These are phyloP conservation scores for Grantiella picta DNA, from an alignment of 2,113 vertebrate genomes.

Conservation along the genomic window DNA sequence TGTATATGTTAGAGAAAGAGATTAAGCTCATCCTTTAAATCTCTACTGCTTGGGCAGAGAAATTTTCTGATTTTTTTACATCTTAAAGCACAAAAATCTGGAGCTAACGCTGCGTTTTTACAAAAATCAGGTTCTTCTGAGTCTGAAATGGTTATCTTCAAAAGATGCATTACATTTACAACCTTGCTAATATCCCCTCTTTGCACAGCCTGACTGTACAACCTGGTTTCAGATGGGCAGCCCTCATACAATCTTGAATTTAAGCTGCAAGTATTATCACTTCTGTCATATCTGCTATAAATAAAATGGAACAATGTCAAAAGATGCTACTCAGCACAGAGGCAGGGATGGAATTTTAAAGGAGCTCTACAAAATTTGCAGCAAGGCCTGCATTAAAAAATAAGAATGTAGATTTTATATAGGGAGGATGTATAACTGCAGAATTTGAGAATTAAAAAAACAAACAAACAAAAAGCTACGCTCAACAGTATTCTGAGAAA, in stretches of 20 bases:
- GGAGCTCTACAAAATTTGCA: background rate
- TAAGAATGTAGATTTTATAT: background rate
- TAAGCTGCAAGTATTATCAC: conserved; percentile 38
- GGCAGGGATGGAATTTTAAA: conserved; percentile 4
- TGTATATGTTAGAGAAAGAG: background rate
- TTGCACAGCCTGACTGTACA: conserved; percentile 1
- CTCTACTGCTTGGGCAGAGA: background rate
- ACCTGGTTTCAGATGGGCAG: conserved; percentile 34
- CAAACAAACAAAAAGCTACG: background rate
- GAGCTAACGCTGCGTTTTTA: background rate
- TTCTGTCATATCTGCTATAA: conserved; percentile 50
- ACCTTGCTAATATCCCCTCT: background rate
- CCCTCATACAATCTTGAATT: conserved; percentile 12
- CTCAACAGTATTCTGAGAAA: background rate
- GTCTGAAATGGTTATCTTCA: background rate
- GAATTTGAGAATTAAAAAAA: background rate
- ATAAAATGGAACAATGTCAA: conserved; percentile 57
- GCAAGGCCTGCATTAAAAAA: background rate
- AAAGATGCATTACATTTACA: background rate
- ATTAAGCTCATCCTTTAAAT: background rate
- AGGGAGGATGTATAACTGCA: background rate
- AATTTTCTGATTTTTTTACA: background rate
- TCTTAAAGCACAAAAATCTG: background rate
- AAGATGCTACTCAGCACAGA: conserved; percentile 11
- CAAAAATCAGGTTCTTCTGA: background rate